phyloP scores from a whole-genome alignment of 2,888 invertebrate species.

The Ophion slaviceki region DNA sequence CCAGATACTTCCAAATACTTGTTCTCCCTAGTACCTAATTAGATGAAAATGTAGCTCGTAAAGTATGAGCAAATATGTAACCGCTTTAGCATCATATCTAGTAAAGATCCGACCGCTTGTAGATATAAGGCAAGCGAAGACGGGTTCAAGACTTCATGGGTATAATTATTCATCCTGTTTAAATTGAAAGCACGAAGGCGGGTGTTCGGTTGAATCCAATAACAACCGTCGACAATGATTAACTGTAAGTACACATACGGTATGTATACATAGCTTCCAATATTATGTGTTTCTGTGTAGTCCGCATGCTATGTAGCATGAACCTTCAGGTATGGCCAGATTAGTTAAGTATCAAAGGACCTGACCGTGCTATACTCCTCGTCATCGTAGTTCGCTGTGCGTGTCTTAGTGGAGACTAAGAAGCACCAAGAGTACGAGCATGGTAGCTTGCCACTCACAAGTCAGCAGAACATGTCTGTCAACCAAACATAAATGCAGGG shows the following conservation, averaged over 20 bases:
- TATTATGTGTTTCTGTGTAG: not conserved
- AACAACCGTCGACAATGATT: constrained; percentile 22
- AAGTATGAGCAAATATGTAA: not conserved
- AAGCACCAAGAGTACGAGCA: not conserved
- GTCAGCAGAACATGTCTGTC: not conserved
- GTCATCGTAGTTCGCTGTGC: not conserved
- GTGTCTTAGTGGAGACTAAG: not conserved
- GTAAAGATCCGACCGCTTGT: constrained; percentile 13
- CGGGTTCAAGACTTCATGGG: constrained; percentile 25
- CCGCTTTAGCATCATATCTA: not conserved
- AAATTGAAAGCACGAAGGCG: constrained; percentile 45
- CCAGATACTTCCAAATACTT: not conserved
- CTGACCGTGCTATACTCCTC: not conserved
- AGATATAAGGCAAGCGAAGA: constrained; percentile 24
- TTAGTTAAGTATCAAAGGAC: constrained; percentile 36
- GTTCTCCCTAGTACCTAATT: constrained; percentile 12
- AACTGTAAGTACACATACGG: not conserved
- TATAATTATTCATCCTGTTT: constrained; percentile 50
- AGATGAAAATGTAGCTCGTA: not conserved
- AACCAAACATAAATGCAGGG: not conserved
- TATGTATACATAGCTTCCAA: not conserved
- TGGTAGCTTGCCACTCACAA: not conserved
- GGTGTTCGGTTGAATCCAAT: constrained; percentile 32
- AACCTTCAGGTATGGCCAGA: constrained; percentile 18
- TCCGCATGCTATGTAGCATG: not conserved